Evolutionary conservation across 1,140 invertebrate species (phyloP), one percentile per base, ranked within the genome.

Genomic region (Micrasema minimum): DNA sequence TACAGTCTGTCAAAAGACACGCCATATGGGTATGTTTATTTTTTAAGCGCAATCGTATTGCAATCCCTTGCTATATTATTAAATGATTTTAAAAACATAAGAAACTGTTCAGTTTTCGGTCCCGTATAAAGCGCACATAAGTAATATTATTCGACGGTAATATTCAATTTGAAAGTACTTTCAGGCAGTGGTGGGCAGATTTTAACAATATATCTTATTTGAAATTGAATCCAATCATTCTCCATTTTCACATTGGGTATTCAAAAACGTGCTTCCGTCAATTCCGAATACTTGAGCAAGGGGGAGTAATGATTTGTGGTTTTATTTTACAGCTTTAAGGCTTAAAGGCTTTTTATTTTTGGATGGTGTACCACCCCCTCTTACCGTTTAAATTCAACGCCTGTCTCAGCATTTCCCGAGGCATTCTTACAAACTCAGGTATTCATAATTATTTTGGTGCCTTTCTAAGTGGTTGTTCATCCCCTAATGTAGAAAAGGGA

Each of bases 291-390:
- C 66, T 72, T 16, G 53, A 38, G 65, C 72, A 41, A 66, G 61
- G 65, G 62, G 69, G 68, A 61, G 66, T 75, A 75, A 75, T 75
- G 73, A 75, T 61, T 69, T 69, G 73, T 71, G 73, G 69, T 75
- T 75, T 75, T 75, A 75, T 75, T 75, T 75, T 72, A 75, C 71
- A 75, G 73, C 73, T 72, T 69, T 48, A 48, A 74, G 72, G 72
- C 72, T 74, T 74, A 59, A 18, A 51, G 57, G 57, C 62, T 41
- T 53, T 62, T 69, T 69, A 48, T 57, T 69, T 69, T 64, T 62
- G 43, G 31, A 53, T 51, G 62, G 51, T 45, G 43, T 64, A 16
- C 37, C 37, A 38, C 37, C 51, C 55, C 37, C 22, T 41, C 55
- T 10, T 72, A 38, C 65, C 55, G 70, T 37, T 72, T 71, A 71